A percentile compares a stretch with the other conserved stretches of the same genome.
These are phyloP conservation scores for Monoplex corrugatus DNA, from an alignment of 2,888 invertebrate species.

Conservation along the genomic window DNA sequence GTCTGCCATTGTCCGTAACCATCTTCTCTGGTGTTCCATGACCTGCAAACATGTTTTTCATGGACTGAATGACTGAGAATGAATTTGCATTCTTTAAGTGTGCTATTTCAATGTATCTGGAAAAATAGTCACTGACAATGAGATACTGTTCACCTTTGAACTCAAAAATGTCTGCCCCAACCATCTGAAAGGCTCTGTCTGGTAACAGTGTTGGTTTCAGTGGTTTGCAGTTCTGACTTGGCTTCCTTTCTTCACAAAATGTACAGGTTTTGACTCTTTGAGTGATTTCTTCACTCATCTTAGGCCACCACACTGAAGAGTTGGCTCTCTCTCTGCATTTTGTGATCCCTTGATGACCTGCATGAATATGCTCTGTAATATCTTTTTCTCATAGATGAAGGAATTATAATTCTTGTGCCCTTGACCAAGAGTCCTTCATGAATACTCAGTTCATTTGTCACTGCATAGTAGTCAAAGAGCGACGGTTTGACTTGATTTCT, in stretches of 20 bases:
- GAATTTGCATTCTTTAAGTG: neutral
- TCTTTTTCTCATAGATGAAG: constrained; percentile 23
- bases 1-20: no score
- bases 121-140: constrained; percentile 43
- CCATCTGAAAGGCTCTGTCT: constrained; percentile 8
- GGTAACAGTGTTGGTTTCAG: constrained; percentile 24
- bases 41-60: constrained; percentile 15
- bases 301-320: constrained; percentile 38
- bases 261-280: constrained; percentile 6
- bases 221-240: constrained; percentile 12
- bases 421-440: constrained; percentile 21
- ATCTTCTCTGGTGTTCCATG: constrained; percentile 34
- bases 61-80: neutral
- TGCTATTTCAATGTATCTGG: constrained; percentile 22
- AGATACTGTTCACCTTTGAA: neutral
- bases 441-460: neutral
- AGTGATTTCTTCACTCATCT: constrained; percentile 13
- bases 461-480: neutral
- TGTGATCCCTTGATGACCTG: constrained; percentile 36
- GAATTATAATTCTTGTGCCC: constrained; percentile 31
- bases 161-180: constrained; percentile 20
- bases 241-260: constrained; percentile 23
- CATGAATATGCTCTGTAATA: constrained; percentile 24
- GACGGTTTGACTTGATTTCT: neutral
- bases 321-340: constrained; percentile 31